Evolutionary conservation across 1,140 invertebrate species (phyloP).

Genomic region (Rhynchophorus ferrugineus): DNA sequence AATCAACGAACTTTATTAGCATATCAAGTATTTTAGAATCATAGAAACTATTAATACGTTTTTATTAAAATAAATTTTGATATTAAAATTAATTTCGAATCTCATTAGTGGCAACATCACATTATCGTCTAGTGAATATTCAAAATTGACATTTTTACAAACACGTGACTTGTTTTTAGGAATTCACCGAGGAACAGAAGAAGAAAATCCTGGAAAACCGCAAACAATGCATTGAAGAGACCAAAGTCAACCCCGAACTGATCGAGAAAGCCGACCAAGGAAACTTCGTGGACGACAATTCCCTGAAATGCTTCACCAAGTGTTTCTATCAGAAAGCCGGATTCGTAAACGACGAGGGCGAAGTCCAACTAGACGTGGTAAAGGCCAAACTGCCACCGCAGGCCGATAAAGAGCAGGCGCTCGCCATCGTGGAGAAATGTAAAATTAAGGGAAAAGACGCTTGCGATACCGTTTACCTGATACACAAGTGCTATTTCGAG

Average conservation of each 20-base stretch:
- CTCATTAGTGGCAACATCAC: too few species aligned
- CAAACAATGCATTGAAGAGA: slow-evolving; percentile 33
- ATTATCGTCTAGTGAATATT: too few species aligned
- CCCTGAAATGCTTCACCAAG: slow-evolving; percentile 34
- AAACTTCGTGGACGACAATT: slow-evolving; percentile 32
- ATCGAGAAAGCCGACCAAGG: slow-evolving; percentile 37
- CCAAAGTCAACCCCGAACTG: slow-evolving; percentile 31
- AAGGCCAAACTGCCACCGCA: slow-evolving; percentile 33
- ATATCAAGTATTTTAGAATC: too few species aligned
- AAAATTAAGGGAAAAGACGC: slow-evolving; percentile 41
- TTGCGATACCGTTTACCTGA: slow-evolving; percentile 43
- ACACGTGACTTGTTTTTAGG: slow-evolving; percentile 15
- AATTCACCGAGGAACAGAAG: slow-evolving; percentile 22
- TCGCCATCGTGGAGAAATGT: slow-evolving; percentile 39
- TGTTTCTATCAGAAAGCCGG: slow-evolving; percentile 38
- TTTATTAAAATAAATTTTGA: too few species aligned
- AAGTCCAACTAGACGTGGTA: slow-evolving; percentile 34
- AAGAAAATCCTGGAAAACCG: slow-evolving; percentile 26
- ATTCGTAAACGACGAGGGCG: slow-evolving; percentile 34
- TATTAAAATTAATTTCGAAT: too few species aligned
- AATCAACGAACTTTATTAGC: too few species aligned
- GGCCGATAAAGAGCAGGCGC: slow-evolving; percentile 30
- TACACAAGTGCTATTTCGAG: slow-evolving; percentile 45
- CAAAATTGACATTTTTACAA: too few species aligned
- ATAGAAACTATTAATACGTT: too few species aligned